Conservation (phyloP, 2,113 vertebrate genomes). For the Columba janthina region DNA sequence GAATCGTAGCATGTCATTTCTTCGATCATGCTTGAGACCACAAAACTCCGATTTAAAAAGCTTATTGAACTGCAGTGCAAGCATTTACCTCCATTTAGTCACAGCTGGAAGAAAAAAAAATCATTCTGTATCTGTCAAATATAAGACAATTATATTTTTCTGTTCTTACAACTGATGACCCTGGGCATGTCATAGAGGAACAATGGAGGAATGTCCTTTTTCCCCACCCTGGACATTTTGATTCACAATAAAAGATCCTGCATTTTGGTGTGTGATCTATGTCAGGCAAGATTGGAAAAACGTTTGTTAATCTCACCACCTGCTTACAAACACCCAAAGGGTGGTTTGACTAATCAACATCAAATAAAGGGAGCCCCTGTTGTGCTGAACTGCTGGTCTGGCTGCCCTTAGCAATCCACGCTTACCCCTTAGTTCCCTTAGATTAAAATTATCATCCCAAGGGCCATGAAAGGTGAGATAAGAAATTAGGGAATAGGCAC, state of each 20-base stretch:
- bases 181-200: neutral
- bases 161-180: neutral
- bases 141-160: neutral
- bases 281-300: neutral
- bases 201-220: neutral
- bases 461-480: neutral
- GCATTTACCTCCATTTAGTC: neutral
- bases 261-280: neutral
- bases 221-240: accelerated
- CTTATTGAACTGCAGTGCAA: neutral
- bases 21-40: accelerated
- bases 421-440: neutral
- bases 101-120: neutral
- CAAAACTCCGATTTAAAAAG: neutral
- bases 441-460: neutral
- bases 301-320: neutral
- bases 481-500: neutral
- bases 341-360: neutral
- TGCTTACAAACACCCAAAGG: neutral
- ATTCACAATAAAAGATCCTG: neutral
- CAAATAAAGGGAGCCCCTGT: neutral
- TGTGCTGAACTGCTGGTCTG: neutral
- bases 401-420: neutral
- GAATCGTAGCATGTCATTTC: neutral
- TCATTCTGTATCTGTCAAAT: neutral